phyloP scores from a whole-genome alignment of 64 coral and sea anemone species.

The Astreopora myriophthalma region DNA sequence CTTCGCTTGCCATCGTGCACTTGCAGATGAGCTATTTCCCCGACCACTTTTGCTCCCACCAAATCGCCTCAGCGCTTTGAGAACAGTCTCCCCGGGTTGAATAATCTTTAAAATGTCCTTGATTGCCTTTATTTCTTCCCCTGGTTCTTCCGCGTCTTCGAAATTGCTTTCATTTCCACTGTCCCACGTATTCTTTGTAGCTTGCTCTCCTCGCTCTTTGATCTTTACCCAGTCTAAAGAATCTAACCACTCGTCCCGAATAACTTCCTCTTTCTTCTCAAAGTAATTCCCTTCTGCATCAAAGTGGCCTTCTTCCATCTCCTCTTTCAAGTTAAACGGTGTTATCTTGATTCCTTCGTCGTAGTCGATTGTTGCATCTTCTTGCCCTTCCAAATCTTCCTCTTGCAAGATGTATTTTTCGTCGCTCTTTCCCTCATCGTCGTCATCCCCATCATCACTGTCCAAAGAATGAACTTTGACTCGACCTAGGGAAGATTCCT shows the following conservation, averaged over 20 bases:
- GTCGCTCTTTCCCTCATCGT: constrained; percentile 25
- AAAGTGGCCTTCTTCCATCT: constrained; percentile 98
- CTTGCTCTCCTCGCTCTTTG: constrained; percentile 66
- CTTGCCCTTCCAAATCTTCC: constrained; percentile 97
- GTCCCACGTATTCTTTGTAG: background rate
- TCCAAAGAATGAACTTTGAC: constrained; percentile 96
- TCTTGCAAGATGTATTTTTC: constrained; percentile 70
- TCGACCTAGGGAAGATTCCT: constrained; percentile 34
- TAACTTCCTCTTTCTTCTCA: constrained; percentile 90
- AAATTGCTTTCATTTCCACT: constrained; percentile 9
- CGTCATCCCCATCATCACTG: constrained; percentile 92
- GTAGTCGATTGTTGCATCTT: constrained; percentile 91
- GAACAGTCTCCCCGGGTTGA: constrained; percentile 90
- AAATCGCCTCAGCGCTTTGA: constrained; percentile 82
- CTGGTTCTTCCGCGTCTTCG: constrained; percentile 69
- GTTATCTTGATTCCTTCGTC: constrained; percentile 98
- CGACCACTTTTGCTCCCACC: constrained; percentile 67
- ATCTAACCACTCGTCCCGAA: constrained; percentile 96
- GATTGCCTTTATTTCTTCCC: constrained; percentile 65
- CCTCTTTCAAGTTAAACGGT: constrained; percentile 93
- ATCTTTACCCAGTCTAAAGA: constrained; percentile 93
- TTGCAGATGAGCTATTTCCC: constrained; percentile 64
- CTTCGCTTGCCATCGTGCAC: constrained; percentile 73
- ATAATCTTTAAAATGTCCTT: constrained; percentile 87
- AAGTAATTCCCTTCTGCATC: constrained; percentile 97